Base-by-base conservation (phyloP, 2,113 vertebrate species). In the Eurypyga helias region DNA sequence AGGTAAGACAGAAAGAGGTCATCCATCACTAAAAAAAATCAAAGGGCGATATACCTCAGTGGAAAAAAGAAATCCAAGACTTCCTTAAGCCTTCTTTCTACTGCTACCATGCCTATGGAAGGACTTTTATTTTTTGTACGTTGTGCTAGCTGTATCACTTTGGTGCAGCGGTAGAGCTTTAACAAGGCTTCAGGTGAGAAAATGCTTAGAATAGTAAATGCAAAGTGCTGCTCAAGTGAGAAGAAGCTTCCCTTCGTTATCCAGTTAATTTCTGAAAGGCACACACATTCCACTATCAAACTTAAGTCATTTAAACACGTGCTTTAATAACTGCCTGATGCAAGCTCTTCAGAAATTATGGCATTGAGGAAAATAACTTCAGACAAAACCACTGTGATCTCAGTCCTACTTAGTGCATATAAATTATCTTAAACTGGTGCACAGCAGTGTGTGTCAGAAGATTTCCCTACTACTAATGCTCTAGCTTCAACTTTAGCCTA, bases 361-460 rank as follows among this genome's bases (percentile, higher is more conserved):
- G 61, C 5, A 1, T 52, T 89, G 11, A 41, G 52, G 46, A 75
- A 87, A 92, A 33, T 11, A 84, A 75, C 61, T 71, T 36, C 58
- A 80, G 83, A 80, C 48, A 82, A 84, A 78, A 20, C 33, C 69
- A 43, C n/a, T 69, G 51, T 51, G 46, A 80, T 80, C 46, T 88
- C 49, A n/a, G 31, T 20, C 33, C 90, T 14, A 17, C 55, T 51
- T 33, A 38, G 34, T 19, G 33, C 17, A 7, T 11, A 45, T 7
- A 29, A 71, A 57, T 62, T 23, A 71, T 16, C 26, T 49, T 52
- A 52, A 45, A 60, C 25, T 4, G 16, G 70, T 5, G 8, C 46
- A 28, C 0, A 0, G 48, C 41, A 84, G 3, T 0, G 10, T 0
- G 4, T 10, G 15, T 17, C 29, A 33, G 31, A 31, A 64, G 13